Conservation (phyloP, 2,113 vertebrate species). For the Sorex fumeus region DNA sequence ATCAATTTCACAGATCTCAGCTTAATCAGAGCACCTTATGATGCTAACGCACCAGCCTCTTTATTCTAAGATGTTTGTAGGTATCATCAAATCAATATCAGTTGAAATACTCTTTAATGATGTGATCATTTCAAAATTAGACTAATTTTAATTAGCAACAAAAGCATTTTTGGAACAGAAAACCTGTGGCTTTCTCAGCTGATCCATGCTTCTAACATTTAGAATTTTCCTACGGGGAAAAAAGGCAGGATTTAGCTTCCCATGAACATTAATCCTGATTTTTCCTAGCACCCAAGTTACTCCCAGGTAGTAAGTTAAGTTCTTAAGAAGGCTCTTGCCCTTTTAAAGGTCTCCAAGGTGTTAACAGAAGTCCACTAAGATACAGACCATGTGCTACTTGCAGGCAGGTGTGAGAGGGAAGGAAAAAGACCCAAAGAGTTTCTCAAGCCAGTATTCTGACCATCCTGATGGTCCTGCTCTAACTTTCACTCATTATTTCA, state of each 20-base stretch:
- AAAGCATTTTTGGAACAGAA: constrained; percentile 79
- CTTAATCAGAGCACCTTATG: constrained; percentile 77
- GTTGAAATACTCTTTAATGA: constrained; percentile 86
- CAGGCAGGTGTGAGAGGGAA: not conserved
- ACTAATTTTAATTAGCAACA: constrained; percentile 85
- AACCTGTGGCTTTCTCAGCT: constrained; percentile 70
- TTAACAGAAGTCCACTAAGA: not conserved
- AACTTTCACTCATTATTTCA: not conserved
- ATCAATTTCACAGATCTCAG: constrained; percentile 68
- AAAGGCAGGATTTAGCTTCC: constrained; percentile 55
- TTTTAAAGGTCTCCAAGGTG: constrained; percentile 41
- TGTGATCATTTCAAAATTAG: constrained; percentile 83
- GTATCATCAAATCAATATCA: constrained; percentile 87
- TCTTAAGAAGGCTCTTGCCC: constrained; percentile 67
- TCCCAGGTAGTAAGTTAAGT: constrained; percentile 49
- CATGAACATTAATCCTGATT: constrained; percentile 36
- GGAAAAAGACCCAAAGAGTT: not conserved
- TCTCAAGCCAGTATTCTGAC: not conserved
- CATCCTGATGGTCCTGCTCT: not conserved
- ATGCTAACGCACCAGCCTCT: constrained; percentile 79
- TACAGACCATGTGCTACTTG: not conserved
- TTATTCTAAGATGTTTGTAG: constrained; percentile 85
- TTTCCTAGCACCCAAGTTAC: constrained; percentile 64
- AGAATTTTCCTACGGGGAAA: constrained; percentile 65
- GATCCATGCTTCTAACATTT: constrained; percentile 79